Conservation (phyloP, 2,797 vertebrate species). For the Typhlichthys eigenmanni region DNA sequence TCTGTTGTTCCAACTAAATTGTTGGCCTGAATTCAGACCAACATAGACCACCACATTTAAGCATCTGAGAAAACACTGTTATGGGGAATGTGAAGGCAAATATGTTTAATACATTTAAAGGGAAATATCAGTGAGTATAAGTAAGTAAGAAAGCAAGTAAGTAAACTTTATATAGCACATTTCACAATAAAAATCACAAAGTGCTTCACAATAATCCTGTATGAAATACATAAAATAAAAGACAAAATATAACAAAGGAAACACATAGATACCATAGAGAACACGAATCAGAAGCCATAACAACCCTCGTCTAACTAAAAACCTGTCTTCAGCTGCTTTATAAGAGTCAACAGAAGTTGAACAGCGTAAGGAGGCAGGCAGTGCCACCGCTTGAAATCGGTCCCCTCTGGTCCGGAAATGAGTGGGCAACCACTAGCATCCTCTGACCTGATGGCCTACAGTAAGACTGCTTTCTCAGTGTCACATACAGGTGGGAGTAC, state of each 20-base stretch:
- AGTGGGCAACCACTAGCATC: too few relatives aligned
- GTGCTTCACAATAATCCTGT: neutral
- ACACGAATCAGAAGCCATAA: too few relatives aligned
- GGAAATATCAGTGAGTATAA: constrained; percentile 15
- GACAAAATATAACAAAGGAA: too few relatives aligned
- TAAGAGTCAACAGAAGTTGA: neutral
- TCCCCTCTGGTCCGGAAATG: too few relatives aligned
- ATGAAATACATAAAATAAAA: too few relatives aligned
- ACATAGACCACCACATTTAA: constrained; percentile 1
- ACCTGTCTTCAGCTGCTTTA: constrained; percentile 3
- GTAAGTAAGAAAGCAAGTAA: constrained; percentile 7
- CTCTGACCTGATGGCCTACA: too few relatives aligned
- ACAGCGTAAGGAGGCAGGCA: neutral
- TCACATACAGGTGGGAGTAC: too few relatives aligned
- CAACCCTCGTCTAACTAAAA: too few relatives aligned
- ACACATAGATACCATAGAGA: too few relatives aligned
- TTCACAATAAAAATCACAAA: too few relatives aligned
- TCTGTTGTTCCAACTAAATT: constrained; percentile 47
- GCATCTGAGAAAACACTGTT: constrained; percentile 6
- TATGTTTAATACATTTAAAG: neutral
- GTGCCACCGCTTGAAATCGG: neutral
- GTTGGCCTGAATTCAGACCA: constrained; percentile 27
- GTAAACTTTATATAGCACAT: too few relatives aligned
- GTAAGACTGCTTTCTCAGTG: too few relatives aligned
- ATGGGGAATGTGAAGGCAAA: neutral